A percentile compares a stretch with the other conserved stretches of the same genome.
These are phyloP conservation scores for Lutraria lutraria DNA, from an alignment of 2,888 invertebrate species.

Conservation along the genomic window DNA sequence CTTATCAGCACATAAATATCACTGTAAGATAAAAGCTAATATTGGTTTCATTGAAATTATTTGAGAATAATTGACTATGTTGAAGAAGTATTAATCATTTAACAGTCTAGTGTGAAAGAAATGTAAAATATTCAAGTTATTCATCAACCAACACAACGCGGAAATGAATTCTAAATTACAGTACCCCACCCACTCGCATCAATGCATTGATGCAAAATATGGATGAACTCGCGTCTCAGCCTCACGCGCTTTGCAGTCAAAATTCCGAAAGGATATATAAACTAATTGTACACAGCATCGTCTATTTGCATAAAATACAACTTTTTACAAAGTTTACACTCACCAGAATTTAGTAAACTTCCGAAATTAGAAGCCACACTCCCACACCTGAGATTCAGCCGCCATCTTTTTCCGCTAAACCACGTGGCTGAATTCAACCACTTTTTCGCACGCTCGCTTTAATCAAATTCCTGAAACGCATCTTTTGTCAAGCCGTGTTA, in stretches of 20 bases:
- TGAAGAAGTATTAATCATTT: no score
- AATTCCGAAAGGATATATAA: no score
- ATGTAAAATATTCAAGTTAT: not conserved
- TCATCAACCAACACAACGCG: not conserved
- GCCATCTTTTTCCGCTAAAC: constrained; percentile 38
- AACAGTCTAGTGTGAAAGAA: not conserved
- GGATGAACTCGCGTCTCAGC: no score
- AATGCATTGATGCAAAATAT: not conserved
- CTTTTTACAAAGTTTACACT: not conserved
- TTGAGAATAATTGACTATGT: no score
- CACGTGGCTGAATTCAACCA: constrained; percentile 37
- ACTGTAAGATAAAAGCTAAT: no score
- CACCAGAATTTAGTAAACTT: not conserved
- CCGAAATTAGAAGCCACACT: not conserved
- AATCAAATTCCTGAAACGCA: constrained; percentile 49
- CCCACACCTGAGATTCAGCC: constrained; percentile 36
- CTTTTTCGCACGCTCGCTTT: constrained; percentile 22
- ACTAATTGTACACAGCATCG: no score
- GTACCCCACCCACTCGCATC: not conserved
- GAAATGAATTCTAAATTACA: not conserved
- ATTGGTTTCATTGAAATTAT: no score
- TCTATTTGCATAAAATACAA: no score
- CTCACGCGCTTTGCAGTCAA: no score
- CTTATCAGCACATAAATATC: no score
- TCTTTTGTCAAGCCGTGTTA: constrained; percentile 19